Percentiles rank a stretch among this genome's conserved stretches.
Evolutionary conservation across 2,888 invertebrate genomes (phyloP).

Genomic region (Cistogaster globosa): DNA sequence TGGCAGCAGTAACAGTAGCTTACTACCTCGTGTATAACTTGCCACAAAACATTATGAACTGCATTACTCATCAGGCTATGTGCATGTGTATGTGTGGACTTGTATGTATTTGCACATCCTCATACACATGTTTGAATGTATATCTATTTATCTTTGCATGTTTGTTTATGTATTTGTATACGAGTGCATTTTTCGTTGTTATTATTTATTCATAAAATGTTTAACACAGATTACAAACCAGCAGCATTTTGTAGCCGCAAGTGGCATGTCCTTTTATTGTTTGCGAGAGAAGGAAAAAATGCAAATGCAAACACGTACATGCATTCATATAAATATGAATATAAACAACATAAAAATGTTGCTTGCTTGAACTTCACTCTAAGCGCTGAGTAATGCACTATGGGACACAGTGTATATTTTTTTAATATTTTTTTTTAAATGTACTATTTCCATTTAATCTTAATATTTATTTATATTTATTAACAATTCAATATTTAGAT

Average conservation of each 20-base stretch:
- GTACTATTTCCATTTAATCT: too few species aligned
- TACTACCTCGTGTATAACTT: constrained; percentile 56
- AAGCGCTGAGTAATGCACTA: constrained; percentile 25
- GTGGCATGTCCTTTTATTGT: constrained; percentile 72
- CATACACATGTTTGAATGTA: neutral
- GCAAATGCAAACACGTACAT: constrained; percentile 14
- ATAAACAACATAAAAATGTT: constrained; percentile 32
- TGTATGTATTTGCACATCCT: neutral
- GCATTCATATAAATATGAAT: constrained; percentile 4
- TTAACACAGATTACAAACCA: constrained; percentile 71
- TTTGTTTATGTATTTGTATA: constrained; percentile 15
- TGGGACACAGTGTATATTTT: constrained; percentile 5
- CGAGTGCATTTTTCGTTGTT: constrained; percentile 63
- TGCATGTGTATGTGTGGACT: neutral
- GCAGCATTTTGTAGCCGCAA: constrained; percentile 71
- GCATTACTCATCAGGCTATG: constrained; percentile 63
- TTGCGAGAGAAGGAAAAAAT: constrained; percentile 47
- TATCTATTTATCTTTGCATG: constrained; percentile 17
- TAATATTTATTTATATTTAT: too few species aligned
- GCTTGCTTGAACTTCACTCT: constrained; percentile 30
- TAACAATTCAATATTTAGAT: too few species aligned
- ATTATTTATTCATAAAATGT: constrained; percentile 72
- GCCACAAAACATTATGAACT: constrained; percentile 67
- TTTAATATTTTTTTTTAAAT: too few species aligned
- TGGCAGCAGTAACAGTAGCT: constrained; percentile 55